Conservation (phyloP, 1,140 invertebrate species). For the Papilio helenus region DNA sequence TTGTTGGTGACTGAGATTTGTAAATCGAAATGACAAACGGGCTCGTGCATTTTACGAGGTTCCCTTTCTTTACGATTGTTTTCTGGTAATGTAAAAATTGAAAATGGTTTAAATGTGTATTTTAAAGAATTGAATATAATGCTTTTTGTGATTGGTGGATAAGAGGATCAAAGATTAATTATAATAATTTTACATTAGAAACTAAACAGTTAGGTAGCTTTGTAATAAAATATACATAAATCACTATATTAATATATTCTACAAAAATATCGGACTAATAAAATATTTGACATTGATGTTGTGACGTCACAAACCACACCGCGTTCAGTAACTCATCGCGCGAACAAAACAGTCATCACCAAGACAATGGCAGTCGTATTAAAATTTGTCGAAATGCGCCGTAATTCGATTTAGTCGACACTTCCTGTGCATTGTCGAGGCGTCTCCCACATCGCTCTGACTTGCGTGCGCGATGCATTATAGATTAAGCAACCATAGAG, state of each 20-base stretch:
- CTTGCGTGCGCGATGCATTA: slow-evolving; percentile 61
- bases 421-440: slow-evolving; percentile 76
- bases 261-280: neutral
- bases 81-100: neutral
- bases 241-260: no score
- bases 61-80: neutral
- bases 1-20: slow-evolving; percentile 38
- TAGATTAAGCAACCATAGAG: slow-evolving; percentile 43
- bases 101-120: neutral
- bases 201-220: no score
- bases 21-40: slow-evolving; percentile 32
- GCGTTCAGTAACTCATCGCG: slow-evolving; percentile 30
- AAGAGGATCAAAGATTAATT: neutral
- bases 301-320: slow-evolving; percentile 1
- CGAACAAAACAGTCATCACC: slow-evolving; percentile 50
- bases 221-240: no score
- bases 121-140: neutral
- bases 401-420: slow-evolving; percentile 79
- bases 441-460: slow-evolving; percentile 57
- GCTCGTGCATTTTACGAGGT: slow-evolving; percentile 26
- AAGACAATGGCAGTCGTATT: slow-evolving; percentile 67
- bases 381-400: slow-evolving; percentile 69
- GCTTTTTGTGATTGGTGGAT: neutral
- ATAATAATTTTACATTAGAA: no score
- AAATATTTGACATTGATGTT: slow-evolving; percentile 11